phyloP scores from a whole-genome alignment of 2,888 invertebrate species.

The Coelinius sp. region DNA sequence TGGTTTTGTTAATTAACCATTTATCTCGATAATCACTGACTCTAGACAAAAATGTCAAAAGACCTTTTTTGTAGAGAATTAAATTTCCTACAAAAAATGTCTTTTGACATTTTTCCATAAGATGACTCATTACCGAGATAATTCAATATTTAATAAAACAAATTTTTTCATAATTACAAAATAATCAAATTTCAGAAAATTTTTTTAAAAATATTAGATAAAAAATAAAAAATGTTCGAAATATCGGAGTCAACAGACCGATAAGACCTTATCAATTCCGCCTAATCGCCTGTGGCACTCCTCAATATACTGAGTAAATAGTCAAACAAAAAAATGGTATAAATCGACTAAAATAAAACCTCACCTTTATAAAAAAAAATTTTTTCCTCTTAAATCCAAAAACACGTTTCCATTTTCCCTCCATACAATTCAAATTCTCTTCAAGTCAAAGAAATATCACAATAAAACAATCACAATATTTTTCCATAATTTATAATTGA shows the following conservation, averaged over 20 bases:
- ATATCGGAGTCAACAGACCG: not conserved
- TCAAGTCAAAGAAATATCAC: not conserved
- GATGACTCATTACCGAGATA: too few species aligned
- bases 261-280: constrained; percentile 6
- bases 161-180: not conserved
- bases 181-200: not conserved
- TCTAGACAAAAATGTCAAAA: too few species aligned
- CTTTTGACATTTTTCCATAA: too few species aligned
- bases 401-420: constrained; percentile 8
- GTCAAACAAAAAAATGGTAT: not conserved
- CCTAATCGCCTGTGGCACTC: constrained; percentile 8
- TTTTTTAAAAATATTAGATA: not conserved
- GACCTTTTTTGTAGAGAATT: too few species aligned
- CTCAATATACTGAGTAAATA: not conserved
- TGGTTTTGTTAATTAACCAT: too few species aligned
- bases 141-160: too few species aligned
- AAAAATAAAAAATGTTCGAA: not conserved
- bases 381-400: not conserved
- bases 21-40: too few species aligned
- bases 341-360: not conserved
- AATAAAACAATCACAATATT: not conserved
- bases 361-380: not conserved
- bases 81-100: too few species aligned
- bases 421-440: not conserved
- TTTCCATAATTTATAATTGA: not conserved